These are phyloP conservation scores for Kradibia gibbosae DNA, from an alignment of 1,140 invertebrate genomes.

Conservation along the genomic window DNA sequence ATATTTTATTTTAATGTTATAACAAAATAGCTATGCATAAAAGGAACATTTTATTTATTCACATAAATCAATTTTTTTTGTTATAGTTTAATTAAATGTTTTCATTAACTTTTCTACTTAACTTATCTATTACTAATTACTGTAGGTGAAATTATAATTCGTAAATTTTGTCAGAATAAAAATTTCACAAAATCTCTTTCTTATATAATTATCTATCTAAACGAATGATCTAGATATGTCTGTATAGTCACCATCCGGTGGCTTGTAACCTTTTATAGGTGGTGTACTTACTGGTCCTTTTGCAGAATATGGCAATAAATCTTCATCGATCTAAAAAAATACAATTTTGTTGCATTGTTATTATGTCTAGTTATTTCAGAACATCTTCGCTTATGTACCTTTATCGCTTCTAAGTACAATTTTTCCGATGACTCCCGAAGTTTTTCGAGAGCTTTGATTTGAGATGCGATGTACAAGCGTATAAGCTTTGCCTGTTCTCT, in stretches of 20 bases:
- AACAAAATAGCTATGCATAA: too few relatives aligned
- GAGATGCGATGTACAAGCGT: slow-evolving; percentile 78
- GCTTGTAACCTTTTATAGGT: slow-evolving; percentile 82
- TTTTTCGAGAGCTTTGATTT: slow-evolving; percentile 84
- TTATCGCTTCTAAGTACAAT: slow-evolving; percentile 86
- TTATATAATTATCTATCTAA: slow-evolving; percentile 52
- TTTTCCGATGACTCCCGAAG: slow-evolving; percentile 84
- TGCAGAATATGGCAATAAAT: slow-evolving; percentile 77
- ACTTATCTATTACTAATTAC: not conserved
- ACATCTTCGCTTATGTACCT: slow-evolving; percentile 70
- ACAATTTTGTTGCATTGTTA: slow-evolving; percentile 29
- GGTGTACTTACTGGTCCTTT: slow-evolving; percentile 85
- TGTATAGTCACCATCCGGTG: slow-evolving; percentile 89
- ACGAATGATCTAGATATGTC: slow-evolving; percentile 83
- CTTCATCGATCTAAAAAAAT: slow-evolving; percentile 78
- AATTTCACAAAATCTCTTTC: not conserved
- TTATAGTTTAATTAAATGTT: not conserved
- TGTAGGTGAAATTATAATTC: not conserved
- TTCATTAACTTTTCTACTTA: not conserved
- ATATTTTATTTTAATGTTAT: too few relatives aligned
- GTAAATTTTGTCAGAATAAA: not conserved
- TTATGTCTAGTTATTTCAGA: not conserved
- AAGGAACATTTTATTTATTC: too few relatives aligned
- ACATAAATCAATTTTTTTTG: not conserved
- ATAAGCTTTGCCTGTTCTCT: slow-evolving; percentile 78